phyloP scores from a whole-genome alignment of 2,113 vertebrate species.

The Corythaixoides concolor region DNA sequence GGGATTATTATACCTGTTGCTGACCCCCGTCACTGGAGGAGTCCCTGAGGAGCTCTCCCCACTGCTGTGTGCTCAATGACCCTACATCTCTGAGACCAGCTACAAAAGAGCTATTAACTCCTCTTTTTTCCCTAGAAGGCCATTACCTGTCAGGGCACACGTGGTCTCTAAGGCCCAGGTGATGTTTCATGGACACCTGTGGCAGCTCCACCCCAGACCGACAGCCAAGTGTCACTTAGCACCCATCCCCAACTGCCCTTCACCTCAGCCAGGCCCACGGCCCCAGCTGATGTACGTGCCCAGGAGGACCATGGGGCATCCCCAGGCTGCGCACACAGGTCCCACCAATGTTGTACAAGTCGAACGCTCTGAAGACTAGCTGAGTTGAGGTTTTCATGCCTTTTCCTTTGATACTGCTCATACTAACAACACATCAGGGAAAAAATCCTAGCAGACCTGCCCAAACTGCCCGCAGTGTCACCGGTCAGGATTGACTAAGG shows the following conservation, averaged over 20 bases:
- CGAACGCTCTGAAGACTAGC: neutral
- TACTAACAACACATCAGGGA: neutral
- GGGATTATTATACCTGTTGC: neutral
- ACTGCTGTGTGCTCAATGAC: neutral
- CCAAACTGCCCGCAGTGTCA: neutral
- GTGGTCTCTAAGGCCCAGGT: fast-evolving
- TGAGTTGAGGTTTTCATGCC: neutral
- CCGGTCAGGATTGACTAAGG: neutral
- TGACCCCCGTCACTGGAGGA: neutral
- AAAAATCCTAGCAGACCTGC: neutral
- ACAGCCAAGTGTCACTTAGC: neutral
- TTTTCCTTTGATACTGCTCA: neutral
- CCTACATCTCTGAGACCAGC: neutral
- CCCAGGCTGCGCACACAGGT: neutral
- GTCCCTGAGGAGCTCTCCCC: neutral
- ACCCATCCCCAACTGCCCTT: neutral
- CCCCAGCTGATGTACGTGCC: neutral
- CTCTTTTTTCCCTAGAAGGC: neutral
- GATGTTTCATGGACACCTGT: neutral
- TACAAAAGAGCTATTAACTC: fast-evolving
- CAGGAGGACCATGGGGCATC: neutral
- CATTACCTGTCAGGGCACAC: neutral
- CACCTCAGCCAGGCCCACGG: neutral
- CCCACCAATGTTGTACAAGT: fast-evolving
- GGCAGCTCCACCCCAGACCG: neutral